Conservation (phyloP, 2,113 vertebrate genomes). For the human (Homo sapiens) region DNA sequence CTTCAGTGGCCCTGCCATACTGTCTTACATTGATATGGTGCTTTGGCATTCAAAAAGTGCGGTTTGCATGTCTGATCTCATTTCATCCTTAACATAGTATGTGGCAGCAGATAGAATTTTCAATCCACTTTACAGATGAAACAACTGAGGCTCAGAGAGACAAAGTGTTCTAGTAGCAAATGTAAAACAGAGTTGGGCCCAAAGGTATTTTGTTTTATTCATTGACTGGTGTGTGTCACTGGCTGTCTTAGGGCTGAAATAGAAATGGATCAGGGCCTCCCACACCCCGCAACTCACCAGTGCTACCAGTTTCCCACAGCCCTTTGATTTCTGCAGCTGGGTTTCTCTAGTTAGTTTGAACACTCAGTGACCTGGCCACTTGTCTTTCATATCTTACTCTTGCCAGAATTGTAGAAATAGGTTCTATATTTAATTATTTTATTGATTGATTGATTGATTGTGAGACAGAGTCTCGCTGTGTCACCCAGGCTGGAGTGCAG, state of each 20-base stretch:
- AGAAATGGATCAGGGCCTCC: accelerated
- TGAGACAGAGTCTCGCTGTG: too few species aligned
- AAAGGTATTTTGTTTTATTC: background rate
- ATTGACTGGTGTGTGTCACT: background rate
- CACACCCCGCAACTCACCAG: accelerated
- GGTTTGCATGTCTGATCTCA: background rate
- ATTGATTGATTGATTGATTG: background rate
- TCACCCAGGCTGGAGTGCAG: too few species aligned
- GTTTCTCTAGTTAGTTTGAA: background rate
- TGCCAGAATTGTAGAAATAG: background rate
- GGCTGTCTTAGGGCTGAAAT: background rate
- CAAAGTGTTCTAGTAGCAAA: too few species aligned
- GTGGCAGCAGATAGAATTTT: background rate
- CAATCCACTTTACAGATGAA: background rate
- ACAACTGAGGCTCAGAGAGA: background rate
- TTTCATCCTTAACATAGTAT: background rate
- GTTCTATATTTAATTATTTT: background rate
- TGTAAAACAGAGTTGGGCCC: background rate
- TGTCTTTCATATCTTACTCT: background rate
- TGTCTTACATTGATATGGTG: background rate
- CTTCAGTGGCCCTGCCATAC: background rate
- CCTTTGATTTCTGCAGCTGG: background rate
- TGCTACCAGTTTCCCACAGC: background rate
- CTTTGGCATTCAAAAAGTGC: background rate
- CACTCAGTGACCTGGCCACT: background rate